Evolutionary conservation across 1,140 invertebrate genomes (phyloP), one percentile per base, ranked within the genome.

Genomic region (Cylas formicarius): DNA sequence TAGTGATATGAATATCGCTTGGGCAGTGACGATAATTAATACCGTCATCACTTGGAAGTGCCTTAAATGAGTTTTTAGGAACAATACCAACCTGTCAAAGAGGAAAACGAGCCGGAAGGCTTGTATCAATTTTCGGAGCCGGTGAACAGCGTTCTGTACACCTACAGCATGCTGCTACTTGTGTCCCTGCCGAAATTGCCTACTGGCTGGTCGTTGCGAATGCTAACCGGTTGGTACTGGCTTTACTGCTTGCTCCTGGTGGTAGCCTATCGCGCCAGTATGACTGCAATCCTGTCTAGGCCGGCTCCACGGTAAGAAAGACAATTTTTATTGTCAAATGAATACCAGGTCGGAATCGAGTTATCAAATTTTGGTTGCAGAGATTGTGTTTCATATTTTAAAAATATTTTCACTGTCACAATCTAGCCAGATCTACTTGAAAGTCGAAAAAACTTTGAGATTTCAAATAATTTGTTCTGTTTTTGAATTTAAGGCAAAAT

Each of bases 201-300:
- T 0, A 71, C 70, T 7, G 80, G 78, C 17, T 88, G 85, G 84
- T 80, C 85, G 0, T 64, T 89, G 24, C 68, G 85, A 22, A 63
- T 88, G 10, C 69, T 89, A 8, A 85, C 85, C 13, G 85, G 85
- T 2, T 88, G 83, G 77, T 89, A 86, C 66, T 89, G 85, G 85
- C 58, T 89, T 0, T 90, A 87, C 56, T 84, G 81, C 55, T 78
- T 88, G 37, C 67, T 88, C 4, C 72, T 88, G 18, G 78, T 81
- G 0, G 82, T 85, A 3, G 73, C 78, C 3, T 90, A 90, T 61
- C 64, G 81, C 57, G 84, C 85, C 1, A 87, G 84, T 46, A 81
- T 90, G 75, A 89, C 86, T 0, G 84, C 86, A 0, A 82, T 83
- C 27, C 64, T 89, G 21, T 82, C 86, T 4, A 83, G 84, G 67